These are phyloP conservation scores for Philopedon plagiatum DNA, from an alignment of 2,888 invertebrate species.

Conservation along the genomic window DNA sequence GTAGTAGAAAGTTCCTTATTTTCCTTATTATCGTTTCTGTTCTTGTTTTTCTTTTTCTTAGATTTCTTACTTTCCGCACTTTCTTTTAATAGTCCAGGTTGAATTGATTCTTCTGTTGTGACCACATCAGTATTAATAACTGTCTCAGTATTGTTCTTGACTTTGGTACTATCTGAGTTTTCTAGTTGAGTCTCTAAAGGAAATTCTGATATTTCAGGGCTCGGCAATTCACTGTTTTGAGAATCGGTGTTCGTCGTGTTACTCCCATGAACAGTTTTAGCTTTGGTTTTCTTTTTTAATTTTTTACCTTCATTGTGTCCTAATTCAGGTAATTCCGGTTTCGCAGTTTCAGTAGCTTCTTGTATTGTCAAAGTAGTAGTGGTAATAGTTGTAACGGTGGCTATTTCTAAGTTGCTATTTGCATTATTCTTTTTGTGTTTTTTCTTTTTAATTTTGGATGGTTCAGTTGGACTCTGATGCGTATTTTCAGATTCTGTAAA, in stretches of 20 bases:
- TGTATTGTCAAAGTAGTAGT: not conserved
- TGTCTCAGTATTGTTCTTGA: constrained; percentile 4
- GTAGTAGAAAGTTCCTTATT: not conserved
- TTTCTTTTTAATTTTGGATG: constrained; percentile 1
- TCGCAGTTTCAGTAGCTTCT: not conserved
- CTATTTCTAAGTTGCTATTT: not conserved
- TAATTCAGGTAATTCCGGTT: not conserved
- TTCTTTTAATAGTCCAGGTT: not conserved
- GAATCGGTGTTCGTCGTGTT: not conserved
- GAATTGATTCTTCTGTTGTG: not conserved
- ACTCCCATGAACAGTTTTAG: not conserved
- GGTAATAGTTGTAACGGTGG: not conserved
- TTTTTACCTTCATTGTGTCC: constrained; percentile 2
- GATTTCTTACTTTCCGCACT: not conserved
- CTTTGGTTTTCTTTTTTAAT: constrained; percentile 15
- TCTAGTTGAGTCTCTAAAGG: not conserved
- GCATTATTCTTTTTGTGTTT: not conserved
- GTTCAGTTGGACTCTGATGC: not conserved
- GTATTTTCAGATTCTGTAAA: not conserved
- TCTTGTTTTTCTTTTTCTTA: not conserved
- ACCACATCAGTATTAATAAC: not conserved
- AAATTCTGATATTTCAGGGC: not conserved
- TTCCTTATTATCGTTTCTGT: not conserved
- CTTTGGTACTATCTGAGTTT: constrained; percentile 8
- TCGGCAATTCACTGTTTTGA: not conserved